Evolutionary conservation across 2,797 vertebrate genomes (phyloP).

Genomic region (Tolypeutes matacus): DNA sequence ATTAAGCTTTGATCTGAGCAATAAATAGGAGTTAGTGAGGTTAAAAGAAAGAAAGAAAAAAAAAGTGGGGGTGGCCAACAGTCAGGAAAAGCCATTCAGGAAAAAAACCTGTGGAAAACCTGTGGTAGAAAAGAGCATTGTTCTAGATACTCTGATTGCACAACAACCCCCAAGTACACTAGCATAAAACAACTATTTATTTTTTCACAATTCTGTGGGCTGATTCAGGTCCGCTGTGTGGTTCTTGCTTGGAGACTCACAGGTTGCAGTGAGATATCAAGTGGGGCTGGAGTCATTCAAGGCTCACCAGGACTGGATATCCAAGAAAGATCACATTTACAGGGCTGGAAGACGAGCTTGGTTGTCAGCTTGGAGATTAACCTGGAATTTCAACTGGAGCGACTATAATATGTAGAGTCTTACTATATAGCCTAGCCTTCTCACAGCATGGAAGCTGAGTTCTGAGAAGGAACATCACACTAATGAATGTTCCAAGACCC

Average conservation of each 20-base stretch:
- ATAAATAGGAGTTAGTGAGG: background rate
- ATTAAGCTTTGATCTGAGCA: background rate
- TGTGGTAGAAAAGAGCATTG: background rate
- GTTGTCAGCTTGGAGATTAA: background rate
- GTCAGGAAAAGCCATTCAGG: background rate
- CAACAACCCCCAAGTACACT: background rate
- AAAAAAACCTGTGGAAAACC: background rate
- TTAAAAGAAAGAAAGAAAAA: too few species aligned
- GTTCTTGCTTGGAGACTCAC: background rate
- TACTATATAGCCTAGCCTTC: background rate
- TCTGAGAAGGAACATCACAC: background rate
- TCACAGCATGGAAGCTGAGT: background rate
- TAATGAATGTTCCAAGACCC: background rate
- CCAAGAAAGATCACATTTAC: background rate
- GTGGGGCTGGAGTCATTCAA: too few species aligned
- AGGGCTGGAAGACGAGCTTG: background rate
- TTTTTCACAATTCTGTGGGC: background rate
- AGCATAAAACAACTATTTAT: background rate
- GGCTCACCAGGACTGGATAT: too few species aligned
- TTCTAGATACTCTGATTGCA: background rate
- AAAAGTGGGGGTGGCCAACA: fast-evolving
- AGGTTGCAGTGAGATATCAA: background rate
- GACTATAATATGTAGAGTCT: background rate
- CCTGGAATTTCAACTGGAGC: background rate
- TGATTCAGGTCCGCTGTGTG: background rate